Evolutionary conservation across 2,797 vertebrate genomes (phyloP).

Genomic region (Poecilia velifera): DNA sequence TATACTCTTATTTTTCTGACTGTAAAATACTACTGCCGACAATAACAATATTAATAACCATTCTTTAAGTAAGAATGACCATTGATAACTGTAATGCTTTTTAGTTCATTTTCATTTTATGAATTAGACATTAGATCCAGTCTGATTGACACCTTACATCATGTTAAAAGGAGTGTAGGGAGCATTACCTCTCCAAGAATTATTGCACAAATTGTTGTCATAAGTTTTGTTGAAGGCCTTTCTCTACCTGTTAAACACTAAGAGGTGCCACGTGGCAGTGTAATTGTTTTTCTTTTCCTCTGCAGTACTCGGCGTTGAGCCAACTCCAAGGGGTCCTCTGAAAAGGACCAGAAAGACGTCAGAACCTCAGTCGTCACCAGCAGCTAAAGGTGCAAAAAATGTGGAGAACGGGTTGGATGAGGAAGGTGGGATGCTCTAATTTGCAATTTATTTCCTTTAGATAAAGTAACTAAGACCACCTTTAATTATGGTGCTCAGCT

Average conservation of each 20-base stretch:
- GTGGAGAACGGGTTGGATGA: conserved; percentile 37
- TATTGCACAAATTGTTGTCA: background rate
- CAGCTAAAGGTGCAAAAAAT: conserved; percentile 57
- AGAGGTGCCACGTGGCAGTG: background rate
- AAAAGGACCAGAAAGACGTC: conserved; percentile 50
- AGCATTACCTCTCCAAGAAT: background rate
- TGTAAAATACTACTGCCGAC: background rate
- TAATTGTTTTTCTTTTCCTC: background rate
- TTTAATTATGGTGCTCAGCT: background rate
- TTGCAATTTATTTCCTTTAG: background rate
- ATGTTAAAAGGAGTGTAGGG: background rate
- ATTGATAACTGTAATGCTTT: background rate
- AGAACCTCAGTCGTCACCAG: conserved; percentile 8
- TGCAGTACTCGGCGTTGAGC: conserved; percentile 32
- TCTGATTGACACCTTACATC: background rate
- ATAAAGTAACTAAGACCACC: background rate
- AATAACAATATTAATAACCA: background rate
- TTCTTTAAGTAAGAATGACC: background rate
- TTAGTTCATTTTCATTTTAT: background rate
- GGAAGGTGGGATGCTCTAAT: conserved; percentile 39
- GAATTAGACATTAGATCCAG: background rate
- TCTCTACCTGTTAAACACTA: background rate
- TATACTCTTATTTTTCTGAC: background rate
- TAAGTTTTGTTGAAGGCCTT: background rate
- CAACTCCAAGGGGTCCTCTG: conserved; percentile 60